phyloP scores from a whole-genome alignment of 2,888 invertebrate species.

The Troides oblongomaculatus region DNA sequence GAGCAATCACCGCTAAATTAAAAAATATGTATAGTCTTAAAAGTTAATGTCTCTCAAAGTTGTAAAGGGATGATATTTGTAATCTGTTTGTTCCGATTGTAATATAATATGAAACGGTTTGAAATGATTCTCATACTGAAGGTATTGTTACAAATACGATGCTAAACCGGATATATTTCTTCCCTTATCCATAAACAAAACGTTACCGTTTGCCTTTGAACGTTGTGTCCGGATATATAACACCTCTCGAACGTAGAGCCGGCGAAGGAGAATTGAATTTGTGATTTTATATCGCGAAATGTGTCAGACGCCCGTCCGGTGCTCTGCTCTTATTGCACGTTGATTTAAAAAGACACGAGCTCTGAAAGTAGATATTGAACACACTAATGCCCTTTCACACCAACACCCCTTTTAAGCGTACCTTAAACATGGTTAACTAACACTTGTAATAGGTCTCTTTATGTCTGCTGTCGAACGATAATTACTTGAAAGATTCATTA shows the following conservation, averaged over 20 bases:
- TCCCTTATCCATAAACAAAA: constrained; percentile 1
- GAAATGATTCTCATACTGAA: background rate
- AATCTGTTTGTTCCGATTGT: too few species aligned
- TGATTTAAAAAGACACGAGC: background rate
- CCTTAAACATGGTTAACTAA: too few species aligned
- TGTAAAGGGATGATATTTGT: too few species aligned
- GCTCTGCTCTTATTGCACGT: constrained; percentile 13
- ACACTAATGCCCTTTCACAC: too few species aligned
- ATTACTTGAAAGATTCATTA: too few species aligned
- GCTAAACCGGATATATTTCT: background rate
- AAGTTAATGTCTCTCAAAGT: too few species aligned
- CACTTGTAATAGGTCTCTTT: too few species aligned
- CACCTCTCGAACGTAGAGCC: constrained; percentile 3
- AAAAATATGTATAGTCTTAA: too few species aligned
- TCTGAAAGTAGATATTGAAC: background rate
- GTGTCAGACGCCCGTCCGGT: constrained; percentile 16
- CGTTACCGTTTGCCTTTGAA: background rate
- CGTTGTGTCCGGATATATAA: constrained; percentile 6
- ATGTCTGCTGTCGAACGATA: too few species aligned
- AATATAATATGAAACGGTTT: too few species aligned
- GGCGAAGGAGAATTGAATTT: constrained; percentile 19
- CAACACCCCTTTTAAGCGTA: too few species aligned
- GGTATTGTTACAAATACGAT: background rate
- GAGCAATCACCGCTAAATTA: too few species aligned
- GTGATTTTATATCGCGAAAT: constrained; percentile 21